Conservation (phyloP, 2,113 vertebrate genomes). For the Myotis yumanensis region DNA sequence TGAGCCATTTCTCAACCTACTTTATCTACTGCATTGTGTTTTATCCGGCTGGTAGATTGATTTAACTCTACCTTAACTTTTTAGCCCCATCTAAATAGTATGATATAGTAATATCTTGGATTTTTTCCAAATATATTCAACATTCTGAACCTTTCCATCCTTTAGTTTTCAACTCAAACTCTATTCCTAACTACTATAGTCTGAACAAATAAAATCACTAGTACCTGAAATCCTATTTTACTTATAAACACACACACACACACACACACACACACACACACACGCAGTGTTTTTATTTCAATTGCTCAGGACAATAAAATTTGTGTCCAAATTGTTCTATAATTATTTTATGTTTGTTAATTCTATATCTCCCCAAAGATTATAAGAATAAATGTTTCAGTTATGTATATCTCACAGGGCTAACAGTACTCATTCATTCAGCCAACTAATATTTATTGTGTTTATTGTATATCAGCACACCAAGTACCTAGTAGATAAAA, state of each 20-base stretch:
- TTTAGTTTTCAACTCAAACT: slow-evolving; percentile 1
- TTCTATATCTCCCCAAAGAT: background rate
- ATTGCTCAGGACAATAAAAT: background rate
- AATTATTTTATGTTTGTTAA: slow-evolving; percentile 24
- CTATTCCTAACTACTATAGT: background rate
- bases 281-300: background rate
- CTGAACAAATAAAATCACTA: background rate
- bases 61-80: background rate
- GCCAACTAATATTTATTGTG: background rate
- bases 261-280: background rate
- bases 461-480: background rate
- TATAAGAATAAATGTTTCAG: background rate
- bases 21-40: slow-evolving; percentile 1
- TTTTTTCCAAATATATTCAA: slow-evolving; percentile 39
- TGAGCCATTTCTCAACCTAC: background rate
- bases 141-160: background rate
- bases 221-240: background rate
- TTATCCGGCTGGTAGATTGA: background rate
- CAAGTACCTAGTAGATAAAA: background rate
- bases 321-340: slow-evolving; percentile 4
- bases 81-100: background rate
- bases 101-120: background rate
- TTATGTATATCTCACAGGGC: background rate
- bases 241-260: background rate
- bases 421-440: background rate